A percentile compares a stretch with the other conserved stretches of the same genome.
Evolutionary conservation across 2,888 invertebrate genomes (phyloP).

Genomic region (Noctua janthina): DNA sequence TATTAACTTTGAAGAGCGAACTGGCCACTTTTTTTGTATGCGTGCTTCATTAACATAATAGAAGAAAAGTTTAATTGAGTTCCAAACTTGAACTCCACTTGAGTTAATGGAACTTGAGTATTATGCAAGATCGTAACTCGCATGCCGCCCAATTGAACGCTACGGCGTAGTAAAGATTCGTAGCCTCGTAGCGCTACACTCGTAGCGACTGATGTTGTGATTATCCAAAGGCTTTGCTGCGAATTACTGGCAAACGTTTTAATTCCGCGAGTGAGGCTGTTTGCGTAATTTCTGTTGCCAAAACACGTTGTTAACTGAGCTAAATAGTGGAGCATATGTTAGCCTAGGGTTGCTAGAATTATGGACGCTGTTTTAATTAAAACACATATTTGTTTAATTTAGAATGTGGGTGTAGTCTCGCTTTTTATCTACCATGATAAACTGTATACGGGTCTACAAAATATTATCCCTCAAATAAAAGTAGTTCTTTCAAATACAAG

Average conservation of each 20-base stretch:
- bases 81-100: constrained; percentile 71
- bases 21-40: constrained; percentile 65
- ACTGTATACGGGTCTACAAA: background rate
- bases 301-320: constrained; percentile 58
- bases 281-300: constrained; percentile 64
- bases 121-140: constrained; percentile 73
- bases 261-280: constrained; percentile 61
- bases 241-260: constrained; percentile 61
- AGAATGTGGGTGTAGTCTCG: background rate
- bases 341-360: constrained; percentile 44
- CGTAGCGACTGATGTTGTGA: constrained; percentile 65
- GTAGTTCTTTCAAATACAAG: background rate
- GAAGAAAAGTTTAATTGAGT: constrained; percentile 79
- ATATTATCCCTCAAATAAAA: constrained; percentile 1
- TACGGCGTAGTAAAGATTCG: constrained; percentile 64
- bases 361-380: constrained; percentile 46
- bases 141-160: constrained; percentile 68
- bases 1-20: constrained; percentile 61
- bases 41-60: constrained; percentile 75
- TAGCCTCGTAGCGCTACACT: constrained; percentile 58
- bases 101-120: constrained; percentile 70
- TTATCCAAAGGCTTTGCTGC: constrained; percentile 64
- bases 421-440: constrained; percentile 14
- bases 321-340: constrained; percentile 55
- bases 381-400: constrained; percentile 48